Conservation (phyloP, 2,113 vertebrate species). For the Myanophis thanlyinensis region DNA sequence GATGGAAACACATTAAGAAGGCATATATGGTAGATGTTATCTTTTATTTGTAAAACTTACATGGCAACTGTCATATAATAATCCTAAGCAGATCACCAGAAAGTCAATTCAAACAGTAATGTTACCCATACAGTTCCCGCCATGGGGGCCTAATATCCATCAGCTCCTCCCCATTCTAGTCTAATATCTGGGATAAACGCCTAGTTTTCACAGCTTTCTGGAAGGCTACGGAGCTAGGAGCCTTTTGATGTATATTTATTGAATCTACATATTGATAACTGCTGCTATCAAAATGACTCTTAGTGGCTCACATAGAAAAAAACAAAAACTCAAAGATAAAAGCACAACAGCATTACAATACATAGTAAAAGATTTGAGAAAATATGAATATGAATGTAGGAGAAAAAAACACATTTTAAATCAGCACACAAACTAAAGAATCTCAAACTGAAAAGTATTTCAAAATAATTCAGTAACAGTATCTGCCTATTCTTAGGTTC, state of each 20-base stretch:
- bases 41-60: neutral
- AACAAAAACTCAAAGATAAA: neutral
- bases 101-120: neutral
- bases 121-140: neutral
- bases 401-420: neutral
- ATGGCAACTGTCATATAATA: neutral
- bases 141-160: neutral
- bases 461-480: neutral
- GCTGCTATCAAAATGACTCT: neutral
- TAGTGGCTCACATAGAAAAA: neutral
- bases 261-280: too few species aligned
- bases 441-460: neutral
- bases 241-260: neutral
- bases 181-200: neutral
- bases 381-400: neutral
- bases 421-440: neutral
- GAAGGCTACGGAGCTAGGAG: neutral
- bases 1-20: conserved; percentile 38
- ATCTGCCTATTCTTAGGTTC: neutral
- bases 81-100: neutral
- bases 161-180: neutral
- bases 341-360: neutral
- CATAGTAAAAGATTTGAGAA: neutral
- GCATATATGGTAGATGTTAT: neutral
- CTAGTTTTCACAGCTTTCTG: neutral